A percentile compares a stretch with the other conserved stretches of the same genome.
Conservation (phyloP, 2,888 invertebrate genomes). For the Nebria salina region DNA sequence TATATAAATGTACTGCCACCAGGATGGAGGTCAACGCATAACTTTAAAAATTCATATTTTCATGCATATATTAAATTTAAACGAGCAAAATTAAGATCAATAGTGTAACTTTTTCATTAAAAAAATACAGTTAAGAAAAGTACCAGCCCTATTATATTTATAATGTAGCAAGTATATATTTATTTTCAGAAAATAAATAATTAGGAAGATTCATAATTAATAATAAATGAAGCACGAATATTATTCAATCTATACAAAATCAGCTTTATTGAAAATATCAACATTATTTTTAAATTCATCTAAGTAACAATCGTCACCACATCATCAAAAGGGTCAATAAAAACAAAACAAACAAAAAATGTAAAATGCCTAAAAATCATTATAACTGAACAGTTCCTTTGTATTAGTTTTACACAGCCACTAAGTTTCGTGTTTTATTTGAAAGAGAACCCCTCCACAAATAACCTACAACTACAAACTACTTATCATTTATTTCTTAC, state of each 20-base stretch:
- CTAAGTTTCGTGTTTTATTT: slow-evolving; percentile 14
- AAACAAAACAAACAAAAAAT: not conserved
- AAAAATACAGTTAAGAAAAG: no score
- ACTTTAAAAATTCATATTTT: no score
- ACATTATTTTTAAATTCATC: slow-evolving; percentile 19
- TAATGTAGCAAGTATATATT: no score
- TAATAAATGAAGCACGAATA: not conserved
- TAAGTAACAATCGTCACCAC: slow-evolving; percentile 13
- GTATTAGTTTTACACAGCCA: slow-evolving; percentile 20
- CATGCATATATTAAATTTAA: no score
- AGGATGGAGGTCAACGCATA: no score
- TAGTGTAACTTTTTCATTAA: no score
- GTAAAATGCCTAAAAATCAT: slow-evolving; percentile 8
- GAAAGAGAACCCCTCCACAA: not conserved
- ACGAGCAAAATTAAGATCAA: no score
- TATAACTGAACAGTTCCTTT: not conserved
- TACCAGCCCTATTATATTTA: no score
- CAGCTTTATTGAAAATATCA: slow-evolving; percentile 34
- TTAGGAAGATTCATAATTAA: not conserved
- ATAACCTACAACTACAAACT: slow-evolving; percentile 6
- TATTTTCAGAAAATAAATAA: not conserved
- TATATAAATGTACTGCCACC: no score
- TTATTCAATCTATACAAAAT: slow-evolving; percentile 33
- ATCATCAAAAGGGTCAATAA: slow-evolving; percentile 21
- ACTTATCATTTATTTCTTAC: not conserved